A percentile compares a stretch with the other conserved stretches of the same genome.
Evolutionary conservation across 2,113 vertebrate species (phyloP).

Genomic region (Cygnus buccinator): DNA sequence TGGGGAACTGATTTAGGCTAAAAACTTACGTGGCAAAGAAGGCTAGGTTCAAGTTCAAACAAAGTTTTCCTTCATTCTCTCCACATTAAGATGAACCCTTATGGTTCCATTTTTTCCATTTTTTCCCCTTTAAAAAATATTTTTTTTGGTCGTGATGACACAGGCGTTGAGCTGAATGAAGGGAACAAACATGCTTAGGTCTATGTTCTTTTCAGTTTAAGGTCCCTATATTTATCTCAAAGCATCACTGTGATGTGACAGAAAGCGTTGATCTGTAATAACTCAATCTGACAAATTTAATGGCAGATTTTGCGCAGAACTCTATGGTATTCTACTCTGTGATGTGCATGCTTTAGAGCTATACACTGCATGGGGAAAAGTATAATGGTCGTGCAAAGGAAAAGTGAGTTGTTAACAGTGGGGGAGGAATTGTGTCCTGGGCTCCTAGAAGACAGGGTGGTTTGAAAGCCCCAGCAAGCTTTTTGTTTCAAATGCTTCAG

Average conservation of each 20-base stretch:
- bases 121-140: too few species aligned
- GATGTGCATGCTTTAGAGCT: not conserved
- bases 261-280: not conserved
- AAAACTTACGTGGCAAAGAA: not conserved
- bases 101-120: not conserved
- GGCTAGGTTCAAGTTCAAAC: not conserved
- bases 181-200: not conserved
- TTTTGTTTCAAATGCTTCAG: not conserved
- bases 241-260: accelerated
- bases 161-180: not conserved
- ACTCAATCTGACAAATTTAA: not conserved
- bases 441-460: not conserved
- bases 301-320: not conserved
- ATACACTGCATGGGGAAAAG: not conserved
- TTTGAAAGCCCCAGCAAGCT: not conserved
- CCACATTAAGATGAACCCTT: not conserved
- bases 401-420: not conserved
- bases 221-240: not conserved
- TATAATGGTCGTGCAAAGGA: not conserved
- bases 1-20: not conserved
- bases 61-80: not conserved
- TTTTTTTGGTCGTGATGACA: not conserved
- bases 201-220: not conserved
- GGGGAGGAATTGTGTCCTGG: not conserved
- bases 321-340: not conserved